phyloP scores from a whole-genome alignment of 2,113 vertebrate species.

The Oreochromis spilurus region DNA sequence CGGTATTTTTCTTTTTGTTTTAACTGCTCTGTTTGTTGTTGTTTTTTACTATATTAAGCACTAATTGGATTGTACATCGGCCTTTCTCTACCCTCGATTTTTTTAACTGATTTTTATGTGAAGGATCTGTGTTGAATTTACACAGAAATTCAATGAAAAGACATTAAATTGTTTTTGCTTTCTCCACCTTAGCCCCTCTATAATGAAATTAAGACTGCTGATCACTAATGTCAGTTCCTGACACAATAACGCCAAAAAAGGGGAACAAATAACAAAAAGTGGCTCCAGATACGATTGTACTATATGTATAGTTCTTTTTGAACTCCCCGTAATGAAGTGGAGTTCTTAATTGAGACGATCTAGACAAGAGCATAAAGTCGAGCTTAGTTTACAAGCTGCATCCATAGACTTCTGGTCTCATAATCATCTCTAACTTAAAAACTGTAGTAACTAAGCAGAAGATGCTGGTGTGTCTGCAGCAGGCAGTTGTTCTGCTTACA shows the following conservation, averaged over 20 bases:
- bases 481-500: not conserved
- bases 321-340: not conserved
- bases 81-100: not conserved
- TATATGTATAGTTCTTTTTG: not conserved
- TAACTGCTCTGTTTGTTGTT: not conserved
- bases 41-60: not conserved
- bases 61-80: not conserved
- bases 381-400: not conserved
- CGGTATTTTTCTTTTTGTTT: not conserved
- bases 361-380: not conserved
- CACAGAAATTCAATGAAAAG: not conserved
- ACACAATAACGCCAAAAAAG: not conserved
- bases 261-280: not conserved
- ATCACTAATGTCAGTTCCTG: not conserved
- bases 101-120: not conserved
- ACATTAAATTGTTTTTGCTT: not conserved
- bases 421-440: constrained; percentile 1
- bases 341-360: not conserved
- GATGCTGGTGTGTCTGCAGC: not conserved
- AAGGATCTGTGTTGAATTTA: not conserved
- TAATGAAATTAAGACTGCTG: not conserved
- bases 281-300: not conserved
- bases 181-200: not conserved
- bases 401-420: not conserved
- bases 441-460: not conserved